Evolutionary conservation across 2,888 invertebrate genomes (phyloP).

Genomic region (Isotomurus palustris): DNA sequence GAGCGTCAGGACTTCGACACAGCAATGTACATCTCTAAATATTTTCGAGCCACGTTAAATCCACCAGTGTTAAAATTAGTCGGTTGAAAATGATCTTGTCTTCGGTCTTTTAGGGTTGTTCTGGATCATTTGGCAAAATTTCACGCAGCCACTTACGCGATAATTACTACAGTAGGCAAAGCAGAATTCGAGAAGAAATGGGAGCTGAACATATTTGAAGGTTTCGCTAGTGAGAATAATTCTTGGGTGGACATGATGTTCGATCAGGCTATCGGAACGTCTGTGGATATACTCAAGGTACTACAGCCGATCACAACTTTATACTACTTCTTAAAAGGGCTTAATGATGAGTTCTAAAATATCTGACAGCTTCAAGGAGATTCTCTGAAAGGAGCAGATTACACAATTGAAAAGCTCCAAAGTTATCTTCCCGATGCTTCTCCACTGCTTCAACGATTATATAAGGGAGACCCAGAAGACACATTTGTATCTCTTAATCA

Average conservation of each 20-base stretch:
- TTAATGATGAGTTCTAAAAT: neutral
- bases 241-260: slow-evolving; percentile 1
- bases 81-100: no score
- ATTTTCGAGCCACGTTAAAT: no score
- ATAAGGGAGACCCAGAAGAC: neutral
- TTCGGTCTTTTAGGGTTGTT: no score
- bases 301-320: neutral
- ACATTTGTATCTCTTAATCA: slow-evolving; percentile 16
- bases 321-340: neutral
- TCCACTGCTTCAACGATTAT: neutral
- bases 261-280: neutral
- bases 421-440: slow-evolving; percentile 2
- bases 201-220: slow-evolving; percentile 12
- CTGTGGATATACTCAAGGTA: slow-evolving; percentile 21
- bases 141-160: slow-evolving; percentile 19
- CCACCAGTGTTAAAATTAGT: no score
- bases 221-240: neutral
- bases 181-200: slow-evolving; percentile 17
- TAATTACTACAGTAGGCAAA: slow-evolving; percentile 18
- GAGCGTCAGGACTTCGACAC: slow-evolving; percentile 20
- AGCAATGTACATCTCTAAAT: slow-evolving; percentile 13
- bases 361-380: neutral
- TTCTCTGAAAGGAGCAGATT: slow-evolving; percentile 7
- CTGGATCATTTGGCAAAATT: slow-evolving; percentile 25
- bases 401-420: slow-evolving; percentile 9